Conservation (phyloP, 2,797 vertebrate species). For the Apogon talboti region DNA sequence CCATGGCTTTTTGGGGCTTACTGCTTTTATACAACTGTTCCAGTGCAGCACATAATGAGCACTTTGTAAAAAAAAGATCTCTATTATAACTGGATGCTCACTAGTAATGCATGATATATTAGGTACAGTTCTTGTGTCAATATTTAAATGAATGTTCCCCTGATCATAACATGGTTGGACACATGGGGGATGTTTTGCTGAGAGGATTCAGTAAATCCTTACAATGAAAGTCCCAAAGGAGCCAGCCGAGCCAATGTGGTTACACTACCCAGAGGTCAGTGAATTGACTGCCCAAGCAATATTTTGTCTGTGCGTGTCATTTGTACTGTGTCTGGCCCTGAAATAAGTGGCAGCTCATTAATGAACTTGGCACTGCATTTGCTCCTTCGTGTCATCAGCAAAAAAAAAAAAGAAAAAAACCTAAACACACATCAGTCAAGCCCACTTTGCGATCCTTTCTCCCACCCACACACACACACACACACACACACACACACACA, state of each 20-base stretch:
- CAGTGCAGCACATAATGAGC: background rate
- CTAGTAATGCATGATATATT: background rate
- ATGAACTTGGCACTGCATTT: constrained; percentile 52
- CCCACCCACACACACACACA: background rate
- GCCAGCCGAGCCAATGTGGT: constrained; percentile 43
- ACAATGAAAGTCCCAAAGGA: constrained; percentile 55
- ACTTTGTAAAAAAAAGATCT: background rate
- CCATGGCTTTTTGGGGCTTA: no score
- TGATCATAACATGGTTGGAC: background rate
- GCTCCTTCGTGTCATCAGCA: constrained; percentile 26
- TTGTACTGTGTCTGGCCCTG: constrained; percentile 27
- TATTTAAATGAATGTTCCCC: constrained; percentile 23
- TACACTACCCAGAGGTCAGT: constrained; percentile 46
- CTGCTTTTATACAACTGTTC: no score
- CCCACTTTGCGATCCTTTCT: constrained; percentile 4
- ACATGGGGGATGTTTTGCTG: constrained; percentile 24
- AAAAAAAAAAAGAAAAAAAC: constrained; percentile 1
- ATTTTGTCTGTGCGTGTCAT: constrained; percentile 12
- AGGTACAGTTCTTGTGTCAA: constrained; percentile 12
- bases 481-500: constrained; percentile 10
- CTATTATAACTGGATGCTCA: background rate
- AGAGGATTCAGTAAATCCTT: constrained; percentile 35
- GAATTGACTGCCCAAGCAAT: constrained; percentile 37
- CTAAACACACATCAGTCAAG: background rate
- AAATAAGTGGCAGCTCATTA: constrained; percentile 50